A percentile compares a stretch with the other conserved stretches of the same genome.
Conservation (phyloP, 2,888 invertebrate genomes). For the Caenorhabditis zanzibari region DNA sequence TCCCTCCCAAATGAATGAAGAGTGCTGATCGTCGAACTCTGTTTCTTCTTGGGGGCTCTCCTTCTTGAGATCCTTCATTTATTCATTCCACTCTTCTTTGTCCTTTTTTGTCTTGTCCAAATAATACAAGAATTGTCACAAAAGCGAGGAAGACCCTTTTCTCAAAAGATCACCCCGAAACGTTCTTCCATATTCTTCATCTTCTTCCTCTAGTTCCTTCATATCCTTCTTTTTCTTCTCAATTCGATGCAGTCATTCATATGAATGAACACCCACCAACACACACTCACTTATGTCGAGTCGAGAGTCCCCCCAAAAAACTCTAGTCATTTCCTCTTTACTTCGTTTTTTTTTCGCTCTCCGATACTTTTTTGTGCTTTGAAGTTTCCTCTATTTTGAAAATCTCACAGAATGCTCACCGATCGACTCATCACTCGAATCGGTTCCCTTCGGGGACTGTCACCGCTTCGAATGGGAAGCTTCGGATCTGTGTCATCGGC, state of each 20-base stretch:
- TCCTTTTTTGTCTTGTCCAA: constrained; percentile 22
- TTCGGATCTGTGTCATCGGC: constrained; percentile 65
- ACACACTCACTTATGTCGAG: constrained; percentile 22
- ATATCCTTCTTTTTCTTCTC: too few relatives aligned
- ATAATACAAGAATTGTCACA: constrained; percentile 27
- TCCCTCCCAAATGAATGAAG: constrained; percentile 4
- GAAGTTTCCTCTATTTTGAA: constrained; percentile 18
- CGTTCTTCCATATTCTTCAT: not conserved
- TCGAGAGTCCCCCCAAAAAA: constrained; percentile 3
- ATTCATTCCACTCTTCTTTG: constrained; percentile 41
- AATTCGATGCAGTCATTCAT: constrained; percentile 57
- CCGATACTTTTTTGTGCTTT: constrained; percentile 31
- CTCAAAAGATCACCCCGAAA: constrained; percentile 41
- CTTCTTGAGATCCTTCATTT: constrained; percentile 52
- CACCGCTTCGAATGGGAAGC: constrained; percentile 67
- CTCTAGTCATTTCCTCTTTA: constrained; percentile 22
- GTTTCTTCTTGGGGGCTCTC: not conserved
- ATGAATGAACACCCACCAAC: constrained; percentile 52
- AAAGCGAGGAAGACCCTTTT: constrained; percentile 15
- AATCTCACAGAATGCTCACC: constrained; percentile 66
- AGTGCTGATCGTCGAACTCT: constrained; percentile 57
- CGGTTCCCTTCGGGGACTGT: constrained; percentile 69
- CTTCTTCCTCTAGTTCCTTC: not conserved
- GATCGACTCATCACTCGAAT: constrained; percentile 71
- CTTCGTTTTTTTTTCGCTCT: not conserved